Conservation (phyloP, 30 jellyfish, hydroid and myxozoan species). For the Aurelia sp. region DNA sequence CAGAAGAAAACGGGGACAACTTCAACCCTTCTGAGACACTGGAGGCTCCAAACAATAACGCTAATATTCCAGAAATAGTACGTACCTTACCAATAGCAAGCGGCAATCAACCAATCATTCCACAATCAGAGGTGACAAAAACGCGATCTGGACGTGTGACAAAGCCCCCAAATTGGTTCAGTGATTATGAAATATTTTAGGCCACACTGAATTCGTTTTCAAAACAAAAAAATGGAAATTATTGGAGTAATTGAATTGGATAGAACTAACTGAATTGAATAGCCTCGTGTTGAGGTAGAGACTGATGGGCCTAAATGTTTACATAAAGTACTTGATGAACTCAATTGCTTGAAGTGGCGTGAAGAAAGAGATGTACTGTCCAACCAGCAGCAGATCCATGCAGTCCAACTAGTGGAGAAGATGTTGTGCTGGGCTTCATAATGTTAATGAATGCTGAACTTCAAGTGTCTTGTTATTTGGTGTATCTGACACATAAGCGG, state of each 20-base stretch:
- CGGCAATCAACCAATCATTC: conserved; percentile 13
- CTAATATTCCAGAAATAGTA: neutral
- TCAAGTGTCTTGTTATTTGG: no score
- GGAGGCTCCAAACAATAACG: conserved; percentile 10
- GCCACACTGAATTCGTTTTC: neutral
- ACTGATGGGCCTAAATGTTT: no score
- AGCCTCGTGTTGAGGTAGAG: no score
- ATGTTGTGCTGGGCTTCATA: no score
- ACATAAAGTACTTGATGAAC: no score
- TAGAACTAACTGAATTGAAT: no score
- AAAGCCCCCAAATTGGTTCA: conserved; percentile 42
- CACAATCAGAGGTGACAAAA: neutral
- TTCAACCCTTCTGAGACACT: neutral
- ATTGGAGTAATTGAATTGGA: conserved; percentile 6
- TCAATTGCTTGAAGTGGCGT: no score
- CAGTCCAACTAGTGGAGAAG: no score
- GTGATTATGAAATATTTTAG: conserved; percentile 12
- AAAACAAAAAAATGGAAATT: conserved; percentile 1
- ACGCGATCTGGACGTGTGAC: conserved; percentile 41
- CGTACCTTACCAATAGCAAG: conserved; percentile 23
- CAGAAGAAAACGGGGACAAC: neutral
- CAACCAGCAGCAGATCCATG: no score
- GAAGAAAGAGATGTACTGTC: no score
- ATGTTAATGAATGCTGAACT: no score
- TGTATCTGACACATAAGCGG: no score